Conservation (phyloP, 1,140 invertebrate genomes). For the Planococcus citri region DNA sequence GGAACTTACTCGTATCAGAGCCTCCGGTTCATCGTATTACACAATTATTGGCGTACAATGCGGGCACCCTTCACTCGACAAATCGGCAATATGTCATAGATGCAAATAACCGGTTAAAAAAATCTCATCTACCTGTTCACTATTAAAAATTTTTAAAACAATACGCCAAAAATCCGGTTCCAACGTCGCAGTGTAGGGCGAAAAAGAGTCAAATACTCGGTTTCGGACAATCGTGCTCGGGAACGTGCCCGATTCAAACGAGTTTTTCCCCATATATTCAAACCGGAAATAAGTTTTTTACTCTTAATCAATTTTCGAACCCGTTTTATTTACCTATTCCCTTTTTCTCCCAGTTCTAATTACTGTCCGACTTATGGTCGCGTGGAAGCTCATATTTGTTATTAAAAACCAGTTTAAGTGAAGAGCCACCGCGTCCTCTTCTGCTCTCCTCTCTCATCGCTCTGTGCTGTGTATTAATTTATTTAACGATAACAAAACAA, state of each 20-base stretch:
- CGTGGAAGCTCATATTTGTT: not conserved
- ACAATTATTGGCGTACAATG: not conserved
- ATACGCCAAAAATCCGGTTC: not conserved
- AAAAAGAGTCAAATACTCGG: not conserved
- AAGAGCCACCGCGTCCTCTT: not conserved
- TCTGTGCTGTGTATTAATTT: slow-evolving; percentile 3
- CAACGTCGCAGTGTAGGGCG: not conserved
- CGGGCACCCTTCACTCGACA: not conserved
- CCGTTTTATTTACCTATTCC: too few species aligned
- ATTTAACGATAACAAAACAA: slow-evolving; percentile 8
- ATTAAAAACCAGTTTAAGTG: not conserved
- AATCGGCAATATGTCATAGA: not conserved
- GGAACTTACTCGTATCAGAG: too few species aligned
- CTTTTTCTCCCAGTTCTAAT: not conserved
- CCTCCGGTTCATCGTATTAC: not conserved
- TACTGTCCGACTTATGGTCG: not conserved
- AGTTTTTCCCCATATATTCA: not conserved
- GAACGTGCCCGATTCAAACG: not conserved
- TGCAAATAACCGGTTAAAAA: not conserved
- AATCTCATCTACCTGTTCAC: not conserved
- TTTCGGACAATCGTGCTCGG: not conserved
- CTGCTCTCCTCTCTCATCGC: too few species aligned
- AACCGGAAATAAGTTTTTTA: not conserved
- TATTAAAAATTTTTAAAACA: not conserved
- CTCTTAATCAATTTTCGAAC: not conserved